Base-by-base conservation (phyloP, 2,888 invertebrate species). In the Ecliptopera silaceata region DNA sequence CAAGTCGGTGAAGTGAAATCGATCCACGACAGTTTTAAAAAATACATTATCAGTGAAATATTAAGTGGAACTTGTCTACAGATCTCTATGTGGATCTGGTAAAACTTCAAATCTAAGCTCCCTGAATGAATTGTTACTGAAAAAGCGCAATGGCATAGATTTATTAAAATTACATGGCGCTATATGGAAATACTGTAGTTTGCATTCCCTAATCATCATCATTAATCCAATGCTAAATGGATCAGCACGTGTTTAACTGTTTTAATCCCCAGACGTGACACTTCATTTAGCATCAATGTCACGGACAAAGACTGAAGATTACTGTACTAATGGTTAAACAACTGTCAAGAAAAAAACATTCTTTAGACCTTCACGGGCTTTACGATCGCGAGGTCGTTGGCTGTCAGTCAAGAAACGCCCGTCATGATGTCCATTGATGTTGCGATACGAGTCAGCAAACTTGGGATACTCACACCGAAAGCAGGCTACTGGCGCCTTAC, bases 241-340 rank as follows among this genome's bases (percentile, higher is more conserved):
- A 46, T 45, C 15, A 29, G 48, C 48, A 53, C 54, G 56, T 52
- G 61, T 55, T 57, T 74, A 76, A 81, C 78, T 70, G 80, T 79
- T 71, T 74, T 70, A 72, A 77, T 78, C 75, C 63, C 62, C 67
- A 71, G 71, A 77, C 74, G 75, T 74, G 79, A 80, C 83, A 85
- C 77, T 82, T 84, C 80, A 83, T 83, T 86, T 79, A 77, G 75
- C 83, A 84, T 82, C 75, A 82, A 81, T 81, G 82, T 80, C 82
- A 79, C 56, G 77, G 77, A 80, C 80, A 80, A 80, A 73, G 74
- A 76, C 64, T 59, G 70, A 65, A 72, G 70, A 74, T 32, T 38
- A 43, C 53, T 42, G 48, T 53, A 59, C 66, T 75, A 75, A 78
- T 75, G 61, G 70, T 61, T 63, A 69, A 69, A 77, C 66, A 72